These are phyloP conservation scores for Pegea sp. DNA, from an alignment of 23 tunicate genomes.

Conservation along the genomic window DNA sequence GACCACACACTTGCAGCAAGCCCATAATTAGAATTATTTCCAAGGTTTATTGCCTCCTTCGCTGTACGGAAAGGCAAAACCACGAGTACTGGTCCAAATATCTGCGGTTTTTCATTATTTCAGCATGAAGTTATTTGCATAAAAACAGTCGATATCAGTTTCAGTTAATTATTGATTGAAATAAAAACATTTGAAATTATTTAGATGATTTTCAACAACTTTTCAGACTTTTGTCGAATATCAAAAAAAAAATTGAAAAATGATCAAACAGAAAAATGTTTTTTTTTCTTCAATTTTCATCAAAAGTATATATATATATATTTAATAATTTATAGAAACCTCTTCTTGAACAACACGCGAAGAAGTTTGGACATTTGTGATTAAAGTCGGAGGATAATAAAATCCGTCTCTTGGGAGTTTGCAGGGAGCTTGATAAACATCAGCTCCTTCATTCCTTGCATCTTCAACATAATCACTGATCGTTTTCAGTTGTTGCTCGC, in stretches of 20 bases:
- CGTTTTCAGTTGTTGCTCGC: slow-evolving; percentile 48
- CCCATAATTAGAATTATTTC: slow-evolving; percentile 91
- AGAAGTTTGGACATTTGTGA: slow-evolving; percentile 87
- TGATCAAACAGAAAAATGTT: background rate
- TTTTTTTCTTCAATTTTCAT: too few species aligned
- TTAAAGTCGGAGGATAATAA: slow-evolving; percentile 81
- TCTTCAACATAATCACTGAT: slow-evolving; percentile 61
- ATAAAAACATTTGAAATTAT: background rate
- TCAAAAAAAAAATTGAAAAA: background rate
- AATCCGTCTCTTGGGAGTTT: slow-evolving; percentile 33
- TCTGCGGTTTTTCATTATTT: slow-evolving; percentile 12
- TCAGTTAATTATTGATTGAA: too few species aligned
- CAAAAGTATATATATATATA: too few species aligned
- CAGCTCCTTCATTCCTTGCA: slow-evolving; percentile 71
- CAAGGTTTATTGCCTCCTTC: slow-evolving; percentile 60
- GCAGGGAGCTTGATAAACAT: slow-evolving; percentile 62
- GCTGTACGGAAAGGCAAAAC: slow-evolving; percentile 89
- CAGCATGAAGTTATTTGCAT: too few species aligned
- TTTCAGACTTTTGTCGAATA: too few species aligned
- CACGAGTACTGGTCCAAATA: slow-evolving; percentile 87
- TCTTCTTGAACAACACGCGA: slow-evolving; percentile 89
- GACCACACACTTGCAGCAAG: slow-evolving; percentile 90
- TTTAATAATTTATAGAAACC: too few species aligned
- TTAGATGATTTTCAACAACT: too few species aligned
- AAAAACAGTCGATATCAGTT: background rate